phyloP scores from a whole-genome alignment of 2,797 vertebrate genomes.

The Leuciscus waleckii region DNA sequence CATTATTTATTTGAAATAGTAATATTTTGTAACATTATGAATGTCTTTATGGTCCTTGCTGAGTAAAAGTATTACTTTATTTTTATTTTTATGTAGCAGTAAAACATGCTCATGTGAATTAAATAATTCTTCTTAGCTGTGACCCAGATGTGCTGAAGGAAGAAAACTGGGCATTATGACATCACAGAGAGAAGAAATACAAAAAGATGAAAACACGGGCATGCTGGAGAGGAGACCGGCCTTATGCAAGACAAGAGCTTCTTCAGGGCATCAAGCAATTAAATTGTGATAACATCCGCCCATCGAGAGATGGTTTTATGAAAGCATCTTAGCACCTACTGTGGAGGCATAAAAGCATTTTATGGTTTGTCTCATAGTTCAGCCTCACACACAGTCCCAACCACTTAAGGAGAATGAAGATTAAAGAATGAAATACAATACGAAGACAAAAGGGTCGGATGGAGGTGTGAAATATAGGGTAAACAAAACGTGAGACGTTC shows the following conservation, averaged over 20 bases:
- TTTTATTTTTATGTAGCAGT: not conserved
- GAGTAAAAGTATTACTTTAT: not conserved
- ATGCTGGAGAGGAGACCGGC: not conserved
- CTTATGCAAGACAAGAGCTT: not conserved
- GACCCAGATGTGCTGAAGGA: not conserved
- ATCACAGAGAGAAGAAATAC: not conserved
- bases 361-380: not conserved
- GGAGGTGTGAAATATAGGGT: constrained; percentile 7
- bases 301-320: not conserved
- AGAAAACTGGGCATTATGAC: not conserved
- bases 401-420: not conserved
- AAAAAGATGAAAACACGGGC: not conserved
- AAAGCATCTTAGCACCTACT: not conserved
- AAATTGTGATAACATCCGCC: not conserved
- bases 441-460: not conserved
- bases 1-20: not conserved
- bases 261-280: not conserved
- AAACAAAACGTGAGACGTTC: not conserved
- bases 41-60: not conserved
- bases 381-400: not conserved
- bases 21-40: not conserved
- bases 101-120: not conserved
- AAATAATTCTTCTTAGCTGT: not conserved
- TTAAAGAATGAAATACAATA: constrained; percentile 19
- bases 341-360: not conserved